Base-by-base conservation (phyloP, 2,888 invertebrate species). In the Cephalotes varians region DNA sequence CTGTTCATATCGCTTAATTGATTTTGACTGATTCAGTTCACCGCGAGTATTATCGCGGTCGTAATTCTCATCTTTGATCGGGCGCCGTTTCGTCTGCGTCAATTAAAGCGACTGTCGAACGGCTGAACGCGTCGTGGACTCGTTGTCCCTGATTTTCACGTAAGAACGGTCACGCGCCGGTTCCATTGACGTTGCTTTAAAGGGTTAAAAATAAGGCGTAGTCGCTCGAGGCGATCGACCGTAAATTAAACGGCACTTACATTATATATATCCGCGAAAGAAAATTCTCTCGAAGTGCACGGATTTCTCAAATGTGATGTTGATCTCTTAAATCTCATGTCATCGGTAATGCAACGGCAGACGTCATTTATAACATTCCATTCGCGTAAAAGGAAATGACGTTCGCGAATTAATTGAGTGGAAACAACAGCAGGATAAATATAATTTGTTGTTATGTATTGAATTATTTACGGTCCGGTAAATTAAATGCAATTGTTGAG, bases 171-270 rank as follows among this genome's bases (percentile, higher is more conserved):
- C 28, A 54, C 21, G 51, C 10, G 65, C 5, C 25, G 37, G 44
- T 25, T 58, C 80, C 56, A 28, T 44, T 12, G 49, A 62, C 21
- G 73, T 54, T 64, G 44, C 37, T 56, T 65, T 51, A 65, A 81
- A 79, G 54, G 1, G 54, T 65, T 74, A 71, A 71, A 74, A 76
- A 81, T 77, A 86, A 84, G 65, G 60, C 31, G 34, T 67, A 76
- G 58, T 73, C 73, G 44, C 49, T 67, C 15, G 49, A 37, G 79
- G 44, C 74, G 54, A 82, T 84, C 28, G 65, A 79, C 56, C 37
- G 25, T 82, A 44, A 77, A 77, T 25, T 81, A 60, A 58, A 69
- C 58, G 62, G 69, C 28, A 28, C 62, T 18, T 34, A 34, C 5
- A 34, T 44, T 10, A 10, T 44, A 7, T 73, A 47, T 49, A 51